Conservation (phyloP, 2,797 vertebrate species). For the Toxotes lorentzi region DNA sequence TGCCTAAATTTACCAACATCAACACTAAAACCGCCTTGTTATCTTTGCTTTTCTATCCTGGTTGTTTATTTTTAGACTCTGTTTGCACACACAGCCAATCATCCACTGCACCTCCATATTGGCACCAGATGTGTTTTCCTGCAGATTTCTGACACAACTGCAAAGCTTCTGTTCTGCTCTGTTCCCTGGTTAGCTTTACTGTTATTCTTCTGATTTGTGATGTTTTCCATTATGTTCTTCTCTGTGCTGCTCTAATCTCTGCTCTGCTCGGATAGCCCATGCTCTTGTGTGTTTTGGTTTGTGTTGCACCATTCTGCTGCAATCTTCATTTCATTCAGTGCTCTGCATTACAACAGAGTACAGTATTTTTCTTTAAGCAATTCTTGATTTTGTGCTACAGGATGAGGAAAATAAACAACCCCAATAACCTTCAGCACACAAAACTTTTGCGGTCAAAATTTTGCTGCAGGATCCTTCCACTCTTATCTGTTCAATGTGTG, state of each 20-base stretch:
- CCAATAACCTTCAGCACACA: background rate
- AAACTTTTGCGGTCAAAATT: constrained; percentile 28
- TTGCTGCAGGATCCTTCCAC: constrained; percentile 26
- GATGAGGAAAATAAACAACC: constrained; percentile 11
- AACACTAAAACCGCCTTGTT: background rate
- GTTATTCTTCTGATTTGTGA: constrained; percentile 25
- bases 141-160: constrained; percentile 36
- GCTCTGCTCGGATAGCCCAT: background rate
- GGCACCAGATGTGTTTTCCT: constrained; percentile 60
- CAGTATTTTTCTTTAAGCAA: background rate
- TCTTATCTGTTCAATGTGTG: constrained; percentile 30
- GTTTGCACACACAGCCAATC: constrained; percentile 11
- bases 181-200: constrained; percentile 20
- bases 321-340: background rate
- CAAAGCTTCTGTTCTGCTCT: constrained; percentile 33
- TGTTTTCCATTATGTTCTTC: constrained; percentile 23
- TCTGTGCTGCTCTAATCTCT: constrained; percentile 18
- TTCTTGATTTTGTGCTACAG: background rate
- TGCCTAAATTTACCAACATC: constrained; percentile 8
- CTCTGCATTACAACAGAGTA: background rate
- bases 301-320: background rate
- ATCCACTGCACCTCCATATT: constrained; percentile 39
- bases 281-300: constrained; percentile 2
- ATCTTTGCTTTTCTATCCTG: background rate
- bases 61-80: constrained; percentile 6